Evolutionary conservation across 92 coral and sea anemone genomes (phyloP).

Genomic region (Paragorgia papillata): DNA sequence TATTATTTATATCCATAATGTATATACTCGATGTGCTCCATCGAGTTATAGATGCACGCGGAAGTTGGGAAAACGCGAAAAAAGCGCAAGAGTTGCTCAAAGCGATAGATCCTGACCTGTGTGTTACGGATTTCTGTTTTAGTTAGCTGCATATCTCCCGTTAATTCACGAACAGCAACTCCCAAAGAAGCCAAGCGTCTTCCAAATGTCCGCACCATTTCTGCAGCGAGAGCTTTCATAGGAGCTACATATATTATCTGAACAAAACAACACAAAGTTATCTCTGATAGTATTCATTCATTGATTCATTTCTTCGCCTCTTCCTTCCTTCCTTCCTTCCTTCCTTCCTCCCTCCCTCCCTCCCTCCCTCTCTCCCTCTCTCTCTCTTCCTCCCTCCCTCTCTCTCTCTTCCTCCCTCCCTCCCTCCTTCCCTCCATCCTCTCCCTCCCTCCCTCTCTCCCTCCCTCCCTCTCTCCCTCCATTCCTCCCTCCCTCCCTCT

Average conservation of each 20-base stretch:
- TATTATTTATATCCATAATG: neutral
- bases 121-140: conserved; percentile 92
- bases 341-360: too few species aligned
- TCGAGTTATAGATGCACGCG: too few species aligned
- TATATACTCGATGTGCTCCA: too few species aligned
- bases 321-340: neutral
- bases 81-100: too few species aligned
- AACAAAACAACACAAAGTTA: conserved; percentile 1
- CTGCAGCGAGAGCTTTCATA: conserved; percentile 99
- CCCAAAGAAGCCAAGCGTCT: conserved; percentile 87
- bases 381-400: too few species aligned
- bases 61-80: too few species aligned
- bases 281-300: too few species aligned
- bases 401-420: too few species aligned
- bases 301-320: neutral
- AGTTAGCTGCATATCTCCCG: conserved; percentile 98
- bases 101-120: conserved; percentile 68
- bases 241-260: conserved; percentile 98
- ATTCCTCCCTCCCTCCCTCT: too few species aligned
- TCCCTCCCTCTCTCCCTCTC: neutral
- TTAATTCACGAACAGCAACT: conserved; percentile 84
- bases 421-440: neutral
- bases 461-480: too few species aligned
- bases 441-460: too few species aligned
- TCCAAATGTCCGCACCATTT: conserved; percentile 98